Evolutionary conservation across 2,113 vertebrate genomes (phyloP).

Genomic region (Syngnathoides biaculeatus): DNA sequence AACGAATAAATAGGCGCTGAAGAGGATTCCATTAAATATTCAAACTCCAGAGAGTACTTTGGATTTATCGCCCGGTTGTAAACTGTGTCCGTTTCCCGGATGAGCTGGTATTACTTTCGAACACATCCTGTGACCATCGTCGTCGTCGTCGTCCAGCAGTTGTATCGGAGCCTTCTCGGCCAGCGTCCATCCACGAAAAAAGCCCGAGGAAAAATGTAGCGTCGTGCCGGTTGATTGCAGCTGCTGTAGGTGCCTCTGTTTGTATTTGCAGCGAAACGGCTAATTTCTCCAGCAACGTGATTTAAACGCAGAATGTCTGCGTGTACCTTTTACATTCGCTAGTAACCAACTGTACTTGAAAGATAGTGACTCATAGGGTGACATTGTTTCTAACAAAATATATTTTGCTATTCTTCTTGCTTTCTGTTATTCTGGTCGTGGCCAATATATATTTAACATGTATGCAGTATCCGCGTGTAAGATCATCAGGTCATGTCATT

Average conservation of each 20-base stretch:
- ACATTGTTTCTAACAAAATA: not conserved
- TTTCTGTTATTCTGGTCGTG: not conserved
- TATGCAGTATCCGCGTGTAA: not conserved
- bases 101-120: conserved; percentile 32
- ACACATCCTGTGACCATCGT: conserved; percentile 19
- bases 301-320: not conserved
- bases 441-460: not conserved
- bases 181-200: not conserved
- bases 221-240: conserved; percentile 34
- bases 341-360: not conserved
- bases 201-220: conserved; percentile 33
- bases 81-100: conserved; percentile 29
- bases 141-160: not conserved
- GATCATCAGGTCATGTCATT: not conserved
- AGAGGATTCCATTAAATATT: conserved; percentile 8
- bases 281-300: conserved; percentile 13
- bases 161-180: no score
- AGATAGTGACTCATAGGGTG: conserved; percentile 1
- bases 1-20: not conserved
- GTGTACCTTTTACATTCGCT: not conserved
- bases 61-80: not conserved
- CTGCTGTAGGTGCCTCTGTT: conserved; percentile 34
- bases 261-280: not conserved
- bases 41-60: conserved; percentile 35
- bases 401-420: not conserved